Conservation (phyloP, 2,888 invertebrate species). For the Amiota minor region DNA sequence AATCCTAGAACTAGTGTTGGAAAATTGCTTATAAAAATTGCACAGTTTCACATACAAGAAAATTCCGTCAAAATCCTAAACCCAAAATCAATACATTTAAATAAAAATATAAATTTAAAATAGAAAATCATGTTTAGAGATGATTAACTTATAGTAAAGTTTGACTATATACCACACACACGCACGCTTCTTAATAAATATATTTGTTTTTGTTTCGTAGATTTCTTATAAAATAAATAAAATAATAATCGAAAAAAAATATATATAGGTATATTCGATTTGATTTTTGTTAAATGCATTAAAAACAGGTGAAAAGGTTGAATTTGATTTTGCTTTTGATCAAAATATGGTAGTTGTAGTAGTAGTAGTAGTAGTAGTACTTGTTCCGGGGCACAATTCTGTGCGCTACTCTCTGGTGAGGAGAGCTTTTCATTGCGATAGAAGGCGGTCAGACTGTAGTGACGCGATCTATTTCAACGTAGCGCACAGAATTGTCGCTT, state of each 20-base stretch:
- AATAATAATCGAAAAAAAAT: no score
- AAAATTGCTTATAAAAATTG: conserved; percentile 65
- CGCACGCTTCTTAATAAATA: conserved; percentile 15
- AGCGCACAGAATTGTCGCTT: conserved; percentile 95
- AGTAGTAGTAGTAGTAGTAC: conserved; percentile 21
- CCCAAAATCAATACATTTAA: neutral
- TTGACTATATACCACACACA: conserved; percentile 13
- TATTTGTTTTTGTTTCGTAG: conserved; percentile 15
- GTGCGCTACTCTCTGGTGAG: conserved; percentile 57
- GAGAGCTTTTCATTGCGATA: conserved; percentile 32
- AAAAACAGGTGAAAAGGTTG: conserved; percentile 64
- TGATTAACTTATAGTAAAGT: conserved; percentile 21
- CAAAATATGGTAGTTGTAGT: conserved; percentile 32
- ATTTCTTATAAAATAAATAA: neutral
- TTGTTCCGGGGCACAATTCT: conserved; percentile 73
- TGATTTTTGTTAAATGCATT: conserved; percentile 59
- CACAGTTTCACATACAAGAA: conserved; percentile 37
- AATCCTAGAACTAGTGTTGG: conserved; percentile 53
- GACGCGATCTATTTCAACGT: conserved; percentile 91
- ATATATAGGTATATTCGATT: conserved; percentile 18
- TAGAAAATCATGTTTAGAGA: neutral
- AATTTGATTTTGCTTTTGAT: conserved; percentile 44
- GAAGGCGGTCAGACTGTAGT: conserved; percentile 85
- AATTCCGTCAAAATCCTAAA: neutral
- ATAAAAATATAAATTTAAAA: neutral